phyloP scores from a whole-genome alignment of 2,797 vertebrate genomes.

The Limnodromus scolopaceus region DNA sequence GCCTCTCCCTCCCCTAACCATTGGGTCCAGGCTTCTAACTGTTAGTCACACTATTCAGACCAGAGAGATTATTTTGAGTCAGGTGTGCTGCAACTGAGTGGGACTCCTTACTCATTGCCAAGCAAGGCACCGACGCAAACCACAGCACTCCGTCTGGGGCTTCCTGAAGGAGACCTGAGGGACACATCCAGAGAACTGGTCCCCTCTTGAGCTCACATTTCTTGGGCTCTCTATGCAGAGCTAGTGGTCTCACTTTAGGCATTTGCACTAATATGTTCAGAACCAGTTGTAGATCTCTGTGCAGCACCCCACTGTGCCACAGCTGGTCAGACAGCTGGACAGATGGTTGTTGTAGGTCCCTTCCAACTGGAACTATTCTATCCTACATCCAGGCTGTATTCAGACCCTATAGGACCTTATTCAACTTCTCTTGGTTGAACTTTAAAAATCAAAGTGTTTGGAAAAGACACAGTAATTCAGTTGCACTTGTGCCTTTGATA shows the following conservation, averaged over 20 bases:
- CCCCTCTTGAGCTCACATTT: fast-evolving
- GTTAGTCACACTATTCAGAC: neutral
- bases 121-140: neutral
- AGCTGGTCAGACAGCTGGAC: neutral
- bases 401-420: neutral
- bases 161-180: neutral
- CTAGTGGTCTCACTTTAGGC: fast-evolving
- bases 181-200: neutral
- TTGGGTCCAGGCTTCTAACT: neutral
- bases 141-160: neutral
- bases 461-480: neutral
- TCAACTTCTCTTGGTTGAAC: neutral
- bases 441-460: neutral
- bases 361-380: neutral
- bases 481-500: neutral
- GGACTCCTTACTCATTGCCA: neutral
- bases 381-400: neutral
- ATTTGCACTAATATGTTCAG: neutral
- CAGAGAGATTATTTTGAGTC: neutral
- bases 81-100: neutral
- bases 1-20: neutral
- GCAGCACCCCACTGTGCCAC: neutral
- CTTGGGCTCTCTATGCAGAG: neutral
- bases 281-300: neutral
- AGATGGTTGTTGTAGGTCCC: too few relatives aligned